These are phyloP conservation scores for Nephrocerus scutellatus DNA, from an alignment of 2,888 invertebrate genomes.

Conservation along the genomic window DNA sequence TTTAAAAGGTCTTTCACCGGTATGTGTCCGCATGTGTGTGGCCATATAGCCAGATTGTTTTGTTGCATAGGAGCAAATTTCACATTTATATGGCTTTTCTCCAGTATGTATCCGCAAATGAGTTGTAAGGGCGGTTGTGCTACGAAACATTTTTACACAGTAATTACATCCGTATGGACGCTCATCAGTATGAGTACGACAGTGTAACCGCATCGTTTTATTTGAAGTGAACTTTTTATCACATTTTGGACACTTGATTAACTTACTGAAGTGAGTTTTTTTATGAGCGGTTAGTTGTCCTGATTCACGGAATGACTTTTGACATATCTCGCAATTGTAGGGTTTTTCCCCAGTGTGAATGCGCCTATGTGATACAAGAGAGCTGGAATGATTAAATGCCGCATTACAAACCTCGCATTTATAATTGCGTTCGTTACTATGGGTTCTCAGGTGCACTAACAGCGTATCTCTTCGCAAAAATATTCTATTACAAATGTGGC, in stretches of 20 bases:
- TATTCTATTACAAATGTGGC: slow-evolving; percentile 18
- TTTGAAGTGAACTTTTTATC: slow-evolving; percentile 20
- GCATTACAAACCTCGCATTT: slow-evolving; percentile 17
- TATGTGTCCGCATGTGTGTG: slow-evolving; percentile 20
- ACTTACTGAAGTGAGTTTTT: slow-evolving; percentile 18
- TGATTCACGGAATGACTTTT: slow-evolving; percentile 20
- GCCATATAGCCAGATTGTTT: slow-evolving; percentile 19
- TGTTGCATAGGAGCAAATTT: slow-evolving; percentile 20
- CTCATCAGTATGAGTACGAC: slow-evolving; percentile 20
- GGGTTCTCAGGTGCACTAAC: slow-evolving; percentile 16
- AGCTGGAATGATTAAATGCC: slow-evolving; percentile 21
- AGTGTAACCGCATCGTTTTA: slow-evolving; percentile 19
- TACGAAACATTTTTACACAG: slow-evolving; percentile 18
- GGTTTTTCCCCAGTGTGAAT: slow-evolving; percentile 20
- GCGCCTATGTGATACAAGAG: slow-evolving; percentile 20
- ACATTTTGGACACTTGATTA: slow-evolving; percentile 18
- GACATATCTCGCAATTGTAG: slow-evolving; percentile 13
- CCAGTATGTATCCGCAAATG: slow-evolving; percentile 19
- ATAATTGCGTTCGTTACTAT: slow-evolving; percentile 19
- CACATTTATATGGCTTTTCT: slow-evolving; percentile 20
- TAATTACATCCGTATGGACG: slow-evolving; percentile 16
- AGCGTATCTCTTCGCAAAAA: slow-evolving; percentile 19
- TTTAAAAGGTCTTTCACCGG: slow-evolving; percentile 18
- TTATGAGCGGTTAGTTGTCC: slow-evolving; percentile 19
- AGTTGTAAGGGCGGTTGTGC: slow-evolving; percentile 16